Evolutionary conservation across 92 coral and sea anemone genomes (phyloP).

Genomic region (Chrysogorgia sp.): DNA sequence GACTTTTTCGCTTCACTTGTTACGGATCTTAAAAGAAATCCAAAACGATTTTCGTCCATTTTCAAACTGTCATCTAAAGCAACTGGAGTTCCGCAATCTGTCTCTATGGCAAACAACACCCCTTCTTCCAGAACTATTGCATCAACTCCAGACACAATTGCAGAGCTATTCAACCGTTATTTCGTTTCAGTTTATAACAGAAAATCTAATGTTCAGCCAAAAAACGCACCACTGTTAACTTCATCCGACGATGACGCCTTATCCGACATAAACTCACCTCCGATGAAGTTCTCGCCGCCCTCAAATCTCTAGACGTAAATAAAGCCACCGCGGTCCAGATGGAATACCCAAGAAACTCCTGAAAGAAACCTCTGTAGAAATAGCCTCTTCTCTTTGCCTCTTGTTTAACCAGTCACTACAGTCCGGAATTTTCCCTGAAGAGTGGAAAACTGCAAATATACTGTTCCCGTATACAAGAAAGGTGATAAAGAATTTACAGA

Average conservation of each 20-base stretch:
- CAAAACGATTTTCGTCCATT: slow-evolving; percentile 41
- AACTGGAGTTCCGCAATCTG: not conserved
- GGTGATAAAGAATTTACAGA: slow-evolving; percentile 3
- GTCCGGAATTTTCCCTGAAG: not conserved
- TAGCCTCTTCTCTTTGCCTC: not conserved
- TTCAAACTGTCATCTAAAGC: slow-evolving; percentile 1
- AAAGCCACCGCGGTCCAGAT: slow-evolving; percentile 48
- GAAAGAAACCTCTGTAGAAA: slow-evolving; percentile 14
- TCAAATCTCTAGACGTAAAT: slow-evolving; percentile 36
- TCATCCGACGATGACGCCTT: not conserved
- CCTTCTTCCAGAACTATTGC: not conserved
- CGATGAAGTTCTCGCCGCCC: slow-evolving; percentile 32
- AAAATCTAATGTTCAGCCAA: slow-evolving; percentile 11
- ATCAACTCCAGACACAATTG: slow-evolving; percentile 40
- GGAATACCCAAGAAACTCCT: slow-evolving; percentile 5
- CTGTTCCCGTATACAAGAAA: slow-evolving; percentile 3
- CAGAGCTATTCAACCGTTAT: slow-evolving; percentile 36
- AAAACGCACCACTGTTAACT: not conserved
- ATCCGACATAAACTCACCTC: slow-evolving; percentile 20
- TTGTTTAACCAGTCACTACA: slow-evolving; percentile 7
- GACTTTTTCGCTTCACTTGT: slow-evolving; percentile 4
- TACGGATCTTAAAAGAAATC: slow-evolving; percentile 22
- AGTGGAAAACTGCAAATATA: not conserved
- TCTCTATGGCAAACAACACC: not conserved
- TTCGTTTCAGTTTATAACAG: slow-evolving; percentile 30